Base-by-base conservation (phyloP, 2,113 vertebrate species). In the Oenanthe oenanthe region DNA sequence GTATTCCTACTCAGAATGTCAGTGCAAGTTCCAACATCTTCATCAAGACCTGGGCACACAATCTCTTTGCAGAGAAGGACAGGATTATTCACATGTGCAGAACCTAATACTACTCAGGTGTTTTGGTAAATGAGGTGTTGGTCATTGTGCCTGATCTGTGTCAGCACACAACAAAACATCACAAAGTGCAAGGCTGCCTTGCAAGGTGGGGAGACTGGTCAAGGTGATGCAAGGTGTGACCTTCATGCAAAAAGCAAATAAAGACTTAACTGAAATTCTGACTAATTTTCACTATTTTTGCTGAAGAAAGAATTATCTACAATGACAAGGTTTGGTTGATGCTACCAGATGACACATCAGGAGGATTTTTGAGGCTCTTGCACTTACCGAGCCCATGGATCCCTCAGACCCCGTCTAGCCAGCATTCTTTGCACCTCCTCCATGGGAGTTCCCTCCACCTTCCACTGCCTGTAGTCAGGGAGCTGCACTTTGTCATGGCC, bases 331-430 rank as follows among this genome's bases (percentile, higher is more conserved):
- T 42, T 34, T 22, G 58, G 54, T 2, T 86, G 60, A 58, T 70
- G n/a, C 13, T 32, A 20, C 17, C 68, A 43, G 40, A 24, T 0
- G 10, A 47, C 20, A 21, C 3, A 11, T 3, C 16, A 17, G 21
- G 50, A 29, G 26, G n/a, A 29, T 38, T 53, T 62, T 7, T 66
- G 57, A 60, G 71, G 40, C 51, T 60, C 8, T 12, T 12, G 43
- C 53, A 91, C 97, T 97, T 91, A 99, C 99, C 99, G 98, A 90
- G 95, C 97, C 99, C 99, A 99, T 0, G 99, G 99, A 78, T 99
- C 99, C 65, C 96, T 98, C 20, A 99, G 98, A 8, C 99, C 99
- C 38, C 97, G 97, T 28, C 90, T 95, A 25, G 98, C 98, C 79
- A 99, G 97, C 91, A 94, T 98, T 79, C 98, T 76, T 96, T 99